Evolutionary conservation across 2,888 invertebrate genomes (phyloP).

Genomic region (Copidosoma aretas): DNA sequence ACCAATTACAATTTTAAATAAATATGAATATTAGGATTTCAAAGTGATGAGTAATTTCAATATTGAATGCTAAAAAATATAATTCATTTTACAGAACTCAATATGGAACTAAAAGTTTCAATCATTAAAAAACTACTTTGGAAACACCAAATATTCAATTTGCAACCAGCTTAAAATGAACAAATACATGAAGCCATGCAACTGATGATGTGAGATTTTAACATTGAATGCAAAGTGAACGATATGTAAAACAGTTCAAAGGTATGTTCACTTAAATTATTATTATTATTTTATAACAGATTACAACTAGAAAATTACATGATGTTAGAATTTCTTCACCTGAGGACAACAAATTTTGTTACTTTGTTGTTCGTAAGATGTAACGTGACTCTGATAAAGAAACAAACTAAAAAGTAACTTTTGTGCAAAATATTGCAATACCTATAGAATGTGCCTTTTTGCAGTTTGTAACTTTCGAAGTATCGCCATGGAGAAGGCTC

Average conservation of each 20-base stretch:
- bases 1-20: too few relatives aligned
- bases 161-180: too few relatives aligned
- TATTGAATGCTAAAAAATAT: too few relatives aligned
- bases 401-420: background rate
- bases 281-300: background rate
- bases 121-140: background rate
- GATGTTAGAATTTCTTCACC: constrained; percentile 41
- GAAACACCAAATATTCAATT: background rate
- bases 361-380: constrained; percentile 33
- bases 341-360: constrained; percentile 17
- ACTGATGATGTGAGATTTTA: background rate
- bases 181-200: too few relatives aligned
- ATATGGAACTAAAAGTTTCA: background rate
- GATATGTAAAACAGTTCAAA: background rate
- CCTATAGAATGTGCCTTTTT: background rate
- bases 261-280: background rate
- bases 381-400: constrained; percentile 32
- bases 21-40: background rate
- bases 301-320: too few relatives aligned
- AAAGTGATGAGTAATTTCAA: background rate
- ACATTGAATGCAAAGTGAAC: background rate
- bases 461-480: background rate
- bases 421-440: background rate
- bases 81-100: background rate
- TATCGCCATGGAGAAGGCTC: background rate